Base-by-base conservation (phyloP, 2,797 vertebrate genomes). In the Pelodytes ibericus region DNA sequence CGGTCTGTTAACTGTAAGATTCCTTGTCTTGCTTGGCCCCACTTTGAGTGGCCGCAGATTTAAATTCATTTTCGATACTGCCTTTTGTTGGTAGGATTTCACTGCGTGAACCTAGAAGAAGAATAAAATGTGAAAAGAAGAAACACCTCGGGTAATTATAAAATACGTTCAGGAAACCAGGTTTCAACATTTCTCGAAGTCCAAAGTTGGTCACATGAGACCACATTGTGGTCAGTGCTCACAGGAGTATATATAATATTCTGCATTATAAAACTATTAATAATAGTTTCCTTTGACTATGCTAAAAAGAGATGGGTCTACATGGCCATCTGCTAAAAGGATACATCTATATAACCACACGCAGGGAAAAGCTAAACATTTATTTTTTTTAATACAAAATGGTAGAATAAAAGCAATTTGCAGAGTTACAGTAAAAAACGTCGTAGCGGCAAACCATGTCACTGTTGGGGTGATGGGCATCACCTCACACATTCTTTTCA, bases 1-100 rank as follows among this genome's bases (percentile, higher is more conserved):
- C 18, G 44, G 44, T 15, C 36, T 39, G 36, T 47, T n/a, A 77
- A 74, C 81, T 84, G 80, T 88, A 88, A 51, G 84, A 47, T 57
- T 66, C 85, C 22, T 77, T 75, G 2, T 84, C 85, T 71, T 72
- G 76, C 31, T 7, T n/a, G 1, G 29, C 18, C 27, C 82, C 82
- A 4, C 9, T 44, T 13, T 6, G 49, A 2, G 77, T 61, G 20
- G 80, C 66, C 27, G 0, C 63, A 27, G 80, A 29, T 5, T 29
- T 0, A 24, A 27, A 10, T 27, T 22, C 68, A 51, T n/a, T 74
- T 16, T 4, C 74, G 10, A 20, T 18, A 51, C 51, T 74, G 1
- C 68, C 60, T 22, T n/a, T 44, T 22, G 22, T 22, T 8, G 16
- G 15, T 10, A 5, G 9, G 16, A 41, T 7, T 47, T 6, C 27